phyloP scores from a whole-genome alignment of 2,113 vertebrate genomes.

The Trogon surrucura region DNA sequence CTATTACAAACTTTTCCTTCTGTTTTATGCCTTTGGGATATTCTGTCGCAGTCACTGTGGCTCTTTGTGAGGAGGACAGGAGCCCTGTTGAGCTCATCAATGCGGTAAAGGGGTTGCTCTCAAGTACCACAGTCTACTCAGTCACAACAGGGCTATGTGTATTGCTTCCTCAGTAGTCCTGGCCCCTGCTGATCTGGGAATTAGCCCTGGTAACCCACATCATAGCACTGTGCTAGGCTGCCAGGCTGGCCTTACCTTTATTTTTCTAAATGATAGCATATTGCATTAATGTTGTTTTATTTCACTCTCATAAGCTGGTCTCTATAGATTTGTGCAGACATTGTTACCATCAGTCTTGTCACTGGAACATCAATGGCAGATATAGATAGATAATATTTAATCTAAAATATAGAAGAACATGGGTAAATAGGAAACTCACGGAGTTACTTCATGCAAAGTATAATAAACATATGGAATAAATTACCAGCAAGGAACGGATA shows the following conservation, averaged over 20 bases:
- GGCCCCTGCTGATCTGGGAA: neutral
- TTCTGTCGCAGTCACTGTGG: neutral
- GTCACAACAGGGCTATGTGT: neutral
- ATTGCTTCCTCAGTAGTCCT: neutral
- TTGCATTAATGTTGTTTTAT: neutral
- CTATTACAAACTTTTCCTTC: neutral
- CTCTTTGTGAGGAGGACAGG: neutral
- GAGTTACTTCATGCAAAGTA: constrained; percentile 18
- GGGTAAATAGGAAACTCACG: constrained; percentile 10
- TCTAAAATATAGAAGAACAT: neutral
- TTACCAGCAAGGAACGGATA: constrained; percentile 36
- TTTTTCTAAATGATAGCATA: neutral
- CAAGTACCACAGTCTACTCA: accelerated
- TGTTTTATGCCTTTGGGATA: neutral
- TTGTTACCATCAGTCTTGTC: neutral
- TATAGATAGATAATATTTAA: neutral
- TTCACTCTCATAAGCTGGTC: neutral
- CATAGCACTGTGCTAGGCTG: neutral
- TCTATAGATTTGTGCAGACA: neutral
- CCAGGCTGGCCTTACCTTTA: neutral
- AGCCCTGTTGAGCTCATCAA: neutral
- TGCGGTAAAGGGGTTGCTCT: neutral
- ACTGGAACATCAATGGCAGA: neutral
- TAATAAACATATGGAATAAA: constrained; percentile 30
- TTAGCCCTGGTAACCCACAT: neutral